These are phyloP conservation scores for Rhimphoctona megacephalus DNA, from an alignment of 2,888 invertebrate species.

Conservation along the genomic window DNA sequence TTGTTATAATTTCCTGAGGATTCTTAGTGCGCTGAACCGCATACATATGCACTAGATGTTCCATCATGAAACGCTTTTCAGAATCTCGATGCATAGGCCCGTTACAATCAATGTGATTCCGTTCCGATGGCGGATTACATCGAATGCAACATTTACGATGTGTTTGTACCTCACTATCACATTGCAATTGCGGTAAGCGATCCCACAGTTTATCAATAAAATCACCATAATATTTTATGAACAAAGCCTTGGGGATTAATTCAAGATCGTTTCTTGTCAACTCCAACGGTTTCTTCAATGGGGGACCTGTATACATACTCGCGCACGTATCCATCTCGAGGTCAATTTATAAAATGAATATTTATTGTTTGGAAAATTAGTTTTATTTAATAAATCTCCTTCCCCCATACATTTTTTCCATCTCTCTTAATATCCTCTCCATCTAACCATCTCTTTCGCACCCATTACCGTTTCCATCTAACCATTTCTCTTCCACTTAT, in stretches of 20 bases:
- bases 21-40: not conserved
- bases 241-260: not conserved
- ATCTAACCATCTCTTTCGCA: not conserved
- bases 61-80: not conserved
- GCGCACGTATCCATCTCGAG: not conserved
- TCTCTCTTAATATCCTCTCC: not conserved
- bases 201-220: not conserved
- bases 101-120: not conserved
- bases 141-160: not conserved
- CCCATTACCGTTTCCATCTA: not conserved
- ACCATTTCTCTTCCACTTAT: not conserved
- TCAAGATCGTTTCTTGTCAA: not conserved
- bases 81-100: not conserved
- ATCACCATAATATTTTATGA: not conserved
- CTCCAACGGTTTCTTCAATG: not conserved
- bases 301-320: constrained; percentile 1
- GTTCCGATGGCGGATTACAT: not conserved
- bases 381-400: not conserved
- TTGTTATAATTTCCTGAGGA: not conserved
- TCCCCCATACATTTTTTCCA: not conserved
- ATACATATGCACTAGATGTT: not conserved
- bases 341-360: not conserved
- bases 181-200: not conserved
- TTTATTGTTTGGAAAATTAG: not conserved
- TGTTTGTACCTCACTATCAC: not conserved